Percentiles rank a stretch among this genome's conserved stretches.
phyloP scores from a whole-genome alignment of 2,113 vertebrate species.

The Dunckerocampus dactyliophorus region DNA sequence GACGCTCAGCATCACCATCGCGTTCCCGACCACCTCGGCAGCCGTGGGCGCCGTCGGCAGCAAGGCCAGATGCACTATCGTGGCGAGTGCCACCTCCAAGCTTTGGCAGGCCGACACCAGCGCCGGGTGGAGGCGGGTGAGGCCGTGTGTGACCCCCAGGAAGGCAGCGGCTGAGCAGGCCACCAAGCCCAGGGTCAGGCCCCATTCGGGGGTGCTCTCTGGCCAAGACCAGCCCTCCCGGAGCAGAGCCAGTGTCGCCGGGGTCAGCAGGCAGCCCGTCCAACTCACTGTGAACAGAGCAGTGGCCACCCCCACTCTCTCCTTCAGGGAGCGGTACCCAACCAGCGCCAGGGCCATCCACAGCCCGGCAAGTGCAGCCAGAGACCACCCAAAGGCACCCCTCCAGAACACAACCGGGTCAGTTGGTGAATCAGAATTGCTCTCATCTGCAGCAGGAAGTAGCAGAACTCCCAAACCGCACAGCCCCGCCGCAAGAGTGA shows the following conservation, averaged over 20 bases:
- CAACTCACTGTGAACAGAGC: slow-evolving; percentile 92
- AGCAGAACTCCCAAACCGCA: slow-evolving; percentile 85
- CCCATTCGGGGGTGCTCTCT: slow-evolving; percentile 77
- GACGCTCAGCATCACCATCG: slow-evolving; percentile 81
- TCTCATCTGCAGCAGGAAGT: slow-evolving; percentile 82
- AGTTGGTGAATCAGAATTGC: slow-evolving; percentile 35
- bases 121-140: slow-evolving; percentile 87
- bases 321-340: slow-evolving; percentile 89
- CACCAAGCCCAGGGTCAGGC: slow-evolving; percentile 78
- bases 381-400: slow-evolving; percentile 90
- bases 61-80: slow-evolving; percentile 83
- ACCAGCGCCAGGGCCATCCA: slow-evolving; percentile 91
- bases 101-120: slow-evolving; percentile 91
- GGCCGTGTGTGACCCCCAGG: slow-evolving; percentile 85
- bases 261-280: slow-evolving; percentile 84
- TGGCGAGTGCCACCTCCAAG: slow-evolving; percentile 84
- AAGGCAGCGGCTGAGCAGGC: slow-evolving; percentile 85
- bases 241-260: slow-evolving; percentile 81
- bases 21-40: slow-evolving; percentile 81
- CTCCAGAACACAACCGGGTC: slow-evolving; percentile 80
- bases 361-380: slow-evolving; percentile 85
- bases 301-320: slow-evolving; percentile 86
- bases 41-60: slow-evolving; percentile 77
- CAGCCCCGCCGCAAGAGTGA: slow-evolving; percentile 79
- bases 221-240: slow-evolving; percentile 80